Evolutionary conservation across 1,140 invertebrate species (phyloP), one percentile per base, ranked within the genome.

Genomic region (Bursaphelenchus mucronatus): DNA sequence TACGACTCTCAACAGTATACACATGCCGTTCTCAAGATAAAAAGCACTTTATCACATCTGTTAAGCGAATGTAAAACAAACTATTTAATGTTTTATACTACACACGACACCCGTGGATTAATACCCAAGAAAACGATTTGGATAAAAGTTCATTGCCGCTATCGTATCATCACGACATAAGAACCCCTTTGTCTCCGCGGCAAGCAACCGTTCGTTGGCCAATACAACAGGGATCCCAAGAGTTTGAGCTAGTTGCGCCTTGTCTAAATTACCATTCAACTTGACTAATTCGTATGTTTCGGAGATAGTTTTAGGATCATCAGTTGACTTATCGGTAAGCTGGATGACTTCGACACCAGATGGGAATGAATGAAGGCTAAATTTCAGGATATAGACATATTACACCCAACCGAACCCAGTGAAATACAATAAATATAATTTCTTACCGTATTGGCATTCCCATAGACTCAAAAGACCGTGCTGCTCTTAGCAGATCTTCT

Each of bases 401-500:
- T 11, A 59, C 1, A 40, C 30, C 5, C 5, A 5, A 30, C 30
- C 30, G 30, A 30, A 30, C 30, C 30, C 30, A 30, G 30, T 30
- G 30, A 1, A 30, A 30, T 5, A 30, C 5, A 1, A 30, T 30
- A 11, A 59, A 59, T 6, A 15, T 15, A 40, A 39, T 17, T 10
- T n/a, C 13, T 39, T 66, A 73, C 71, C 51, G 39, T 46, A 73
- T 54, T 19, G 74, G 70, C 0, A 73, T 62, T 11, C 76, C 49
- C n/a, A 70, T 55, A 50, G 73, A 61, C 52, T 83, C 82, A 67
- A 85, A 74, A 64, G 81, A 73, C 64, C 81, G 73, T 78, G 84
- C 85, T 8, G 84, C 83, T 74, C 84, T 82, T 13, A 85, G 64
- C 43, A 85, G 63, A 76, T 85, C 84, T 72, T 85, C 83, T 11